Base-by-base conservation (phyloP, 2,113 vertebrate genomes). In the Sylvilagus bachmani region DNA sequence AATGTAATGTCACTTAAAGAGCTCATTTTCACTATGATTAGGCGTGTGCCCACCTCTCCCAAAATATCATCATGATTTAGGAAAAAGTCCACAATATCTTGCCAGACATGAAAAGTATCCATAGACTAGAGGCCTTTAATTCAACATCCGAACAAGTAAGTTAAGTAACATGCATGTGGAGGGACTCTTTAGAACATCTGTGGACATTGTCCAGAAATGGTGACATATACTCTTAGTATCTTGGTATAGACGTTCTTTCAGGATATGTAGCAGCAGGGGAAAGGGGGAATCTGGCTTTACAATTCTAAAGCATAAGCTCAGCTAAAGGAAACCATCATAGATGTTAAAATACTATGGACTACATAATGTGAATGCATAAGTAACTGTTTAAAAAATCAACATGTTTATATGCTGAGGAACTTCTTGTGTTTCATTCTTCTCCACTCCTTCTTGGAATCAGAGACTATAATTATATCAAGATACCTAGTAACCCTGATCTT, bases 171-270 rank as follows among this genome's bases (percentile, higher is more conserved):
- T 58, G 36, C 12, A 51, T 4, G 5, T 24, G 36, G 81, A 78
- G 27, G 36, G 13, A 73, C 44, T 78, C 75, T 82, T 33, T 90
- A 36, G 24, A 71, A 49, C 38, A 69, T 78, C 2, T 87, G 10
- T 55, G 55, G 25, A 12, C 4, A 62, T 61, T 64, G 21, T 66
- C 21, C 67, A 62, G 29, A 67, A 49, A 49, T 61, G 44, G 25
- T 44, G 21, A 90, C 14, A 36, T 69, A n/a, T 49, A 49, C 10
- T 55, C 55, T n/a, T 22, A 58, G 55, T n/a, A 51, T 61, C 44
- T 79, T 55, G 36, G 19, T 62, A 53, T 49, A 80, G 79, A 92
- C 17, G 83, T 94, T 86, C 38, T 93, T 84, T 75, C 21, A 81
- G 11, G 33, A 66, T 55, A 1, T 67, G 10, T 38, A 64, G 61